Conservation (phyloP, 2,888 invertebrate genomes). For the Callinectes sapidus region DNA sequence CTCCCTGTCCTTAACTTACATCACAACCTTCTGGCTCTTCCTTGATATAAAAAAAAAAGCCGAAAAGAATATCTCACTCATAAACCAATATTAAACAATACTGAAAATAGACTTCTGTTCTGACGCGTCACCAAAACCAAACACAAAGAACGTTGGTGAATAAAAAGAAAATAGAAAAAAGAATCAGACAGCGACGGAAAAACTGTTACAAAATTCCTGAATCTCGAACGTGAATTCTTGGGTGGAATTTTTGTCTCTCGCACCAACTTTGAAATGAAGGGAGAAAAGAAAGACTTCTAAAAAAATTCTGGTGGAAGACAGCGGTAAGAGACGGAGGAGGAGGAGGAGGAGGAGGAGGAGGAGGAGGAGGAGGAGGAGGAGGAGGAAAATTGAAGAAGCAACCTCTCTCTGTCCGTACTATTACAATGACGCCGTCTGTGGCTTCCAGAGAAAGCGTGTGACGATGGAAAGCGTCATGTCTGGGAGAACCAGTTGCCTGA, state of each 20-base stretch:
- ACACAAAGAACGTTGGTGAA: background rate
- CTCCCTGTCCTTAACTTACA: background rate
- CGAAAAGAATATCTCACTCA: background rate
- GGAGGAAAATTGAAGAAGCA: background rate
- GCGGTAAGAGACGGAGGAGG: slow-evolving; percentile 8
- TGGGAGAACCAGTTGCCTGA: background rate
- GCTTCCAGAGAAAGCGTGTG: background rate
- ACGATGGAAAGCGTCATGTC: background rate
- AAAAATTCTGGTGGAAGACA: slow-evolving; percentile 62
- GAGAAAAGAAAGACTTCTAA: slow-evolving; percentile 44
- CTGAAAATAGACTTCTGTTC: background rate
- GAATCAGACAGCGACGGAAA: background rate
- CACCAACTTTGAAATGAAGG: slow-evolving; percentile 64
- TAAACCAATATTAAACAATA: background rate
- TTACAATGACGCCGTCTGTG: background rate
- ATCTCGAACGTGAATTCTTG: slow-evolving; percentile 33
- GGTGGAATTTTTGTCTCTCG: slow-evolving; percentile 49
- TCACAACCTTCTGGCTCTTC: slow-evolving; percentile 23
- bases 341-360: slow-evolving; percentile 25
- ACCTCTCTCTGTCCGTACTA: background rate
- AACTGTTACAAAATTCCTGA: slow-evolving; percentile 49
- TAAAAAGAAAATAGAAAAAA: background rate
- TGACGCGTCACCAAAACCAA: background rate
- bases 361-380: slow-evolving; percentile 3
- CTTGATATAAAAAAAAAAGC: background rate